phyloP scores from a whole-genome alignment of 2,113 vertebrate genomes.

The Dryoscopus gambensis region DNA sequence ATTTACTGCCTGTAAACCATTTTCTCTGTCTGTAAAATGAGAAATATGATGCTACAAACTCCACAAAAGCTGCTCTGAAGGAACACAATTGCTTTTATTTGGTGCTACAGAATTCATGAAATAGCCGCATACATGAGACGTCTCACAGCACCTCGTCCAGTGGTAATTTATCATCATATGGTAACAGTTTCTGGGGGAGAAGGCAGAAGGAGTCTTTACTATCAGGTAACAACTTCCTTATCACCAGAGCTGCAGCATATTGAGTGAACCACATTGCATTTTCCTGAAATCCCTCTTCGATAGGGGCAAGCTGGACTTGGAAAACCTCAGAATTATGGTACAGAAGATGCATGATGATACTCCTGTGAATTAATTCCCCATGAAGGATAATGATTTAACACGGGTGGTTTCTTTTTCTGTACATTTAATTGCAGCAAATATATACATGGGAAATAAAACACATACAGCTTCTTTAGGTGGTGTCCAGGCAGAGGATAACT shows the following conservation, averaged over 20 bases:
- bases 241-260: background rate
- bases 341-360: background rate
- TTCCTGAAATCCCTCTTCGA: background rate
- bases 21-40: background rate
- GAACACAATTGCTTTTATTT: background rate
- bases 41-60: background rate
- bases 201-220: background rate
- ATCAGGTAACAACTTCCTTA: background rate
- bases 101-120: background rate
- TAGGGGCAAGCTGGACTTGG: background rate
- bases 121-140: background rate
- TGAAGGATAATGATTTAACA: background rate
- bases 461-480: background rate
- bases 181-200: background rate
- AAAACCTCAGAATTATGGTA: background rate
- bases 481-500: background rate
- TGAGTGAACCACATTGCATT: background rate
- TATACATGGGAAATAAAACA: background rate
- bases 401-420: rapidly evolving
- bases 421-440: background rate
- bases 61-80: background rate
- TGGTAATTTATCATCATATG: background rate
- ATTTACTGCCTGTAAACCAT: background rate
- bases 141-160: background rate
- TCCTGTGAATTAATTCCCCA: background rate